Conservation (phyloP, 2,113 vertebrate genomes). For the Crotalus helleri region DNA sequence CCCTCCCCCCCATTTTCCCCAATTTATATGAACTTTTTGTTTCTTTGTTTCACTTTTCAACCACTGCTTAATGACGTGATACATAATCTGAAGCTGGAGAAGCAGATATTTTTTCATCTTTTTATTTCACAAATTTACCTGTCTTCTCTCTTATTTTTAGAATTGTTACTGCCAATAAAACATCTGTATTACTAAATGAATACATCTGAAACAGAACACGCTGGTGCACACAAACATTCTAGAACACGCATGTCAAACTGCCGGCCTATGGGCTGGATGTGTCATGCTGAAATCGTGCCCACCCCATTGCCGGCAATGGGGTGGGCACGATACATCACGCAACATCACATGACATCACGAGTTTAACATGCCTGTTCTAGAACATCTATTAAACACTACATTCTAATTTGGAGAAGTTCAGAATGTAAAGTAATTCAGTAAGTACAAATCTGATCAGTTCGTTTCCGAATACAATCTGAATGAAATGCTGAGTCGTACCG, state of each 20-base stretch:
- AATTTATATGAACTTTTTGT: not conserved
- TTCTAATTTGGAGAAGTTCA: not conserved
- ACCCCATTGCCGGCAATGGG: no score
- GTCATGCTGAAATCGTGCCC: no score
- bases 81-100: not conserved
- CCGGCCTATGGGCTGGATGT: no score
- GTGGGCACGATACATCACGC: rapidly evolving
- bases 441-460: not conserved
- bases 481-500: not conserved
- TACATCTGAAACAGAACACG: not conserved
- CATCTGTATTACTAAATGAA: not conserved
- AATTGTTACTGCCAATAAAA: not conserved
- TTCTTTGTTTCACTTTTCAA: not conserved
- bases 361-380: not conserved
- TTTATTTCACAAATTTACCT: not conserved
- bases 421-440: not conserved
- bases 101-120: not conserved
- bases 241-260: not conserved
- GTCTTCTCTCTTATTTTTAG: not conserved
- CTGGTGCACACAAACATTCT: not conserved
- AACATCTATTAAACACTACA: not conserved
- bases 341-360: no score
- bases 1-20: not conserved
- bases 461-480: not conserved
- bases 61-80: not conserved